These are phyloP conservation scores for Xenopus petersii DNA, from an alignment of 2,797 vertebrate species.

Conservation along the genomic window DNA sequence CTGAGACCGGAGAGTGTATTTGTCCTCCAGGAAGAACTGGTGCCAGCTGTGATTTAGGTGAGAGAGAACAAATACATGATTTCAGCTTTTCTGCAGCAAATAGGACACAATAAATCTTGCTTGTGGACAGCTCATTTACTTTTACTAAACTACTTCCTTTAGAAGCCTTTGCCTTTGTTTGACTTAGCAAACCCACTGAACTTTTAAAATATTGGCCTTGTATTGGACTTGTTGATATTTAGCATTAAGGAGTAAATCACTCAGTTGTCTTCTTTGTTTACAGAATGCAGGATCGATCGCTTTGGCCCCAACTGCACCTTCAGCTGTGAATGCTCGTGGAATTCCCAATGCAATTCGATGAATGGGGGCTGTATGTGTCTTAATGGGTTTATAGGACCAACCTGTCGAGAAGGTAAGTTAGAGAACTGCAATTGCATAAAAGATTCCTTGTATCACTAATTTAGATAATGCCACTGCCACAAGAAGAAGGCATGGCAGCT, in stretches of 20 bases:
- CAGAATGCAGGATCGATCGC: slow-evolving; percentile 73
- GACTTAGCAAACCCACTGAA: too few species aligned
- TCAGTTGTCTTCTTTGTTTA: neutral
- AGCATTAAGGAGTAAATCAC: too few species aligned
- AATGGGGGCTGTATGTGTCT: slow-evolving; percentile 81
- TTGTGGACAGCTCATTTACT: too few species aligned
- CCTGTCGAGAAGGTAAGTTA: slow-evolving; percentile 79
- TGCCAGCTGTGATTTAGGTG: slow-evolving; percentile 75
- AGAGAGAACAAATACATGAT: slow-evolving; percentile 35
- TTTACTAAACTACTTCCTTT: too few species aligned
- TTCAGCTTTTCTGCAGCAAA: neutral
- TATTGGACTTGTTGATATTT: too few species aligned
- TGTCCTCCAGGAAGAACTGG: slow-evolving; percentile 83
- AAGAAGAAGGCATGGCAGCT: too few species aligned
- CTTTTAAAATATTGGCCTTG: too few species aligned
- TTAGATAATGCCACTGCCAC: too few species aligned
- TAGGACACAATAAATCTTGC: too few species aligned
- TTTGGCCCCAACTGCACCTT: slow-evolving; percentile 81
- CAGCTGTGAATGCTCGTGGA: slow-evolving; percentile 74
- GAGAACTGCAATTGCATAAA: neutral
- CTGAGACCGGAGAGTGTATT: slow-evolving; percentile 73
- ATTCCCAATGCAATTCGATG: slow-evolving; percentile 67
- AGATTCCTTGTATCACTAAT: too few species aligned
- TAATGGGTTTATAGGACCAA: slow-evolving; percentile 70
- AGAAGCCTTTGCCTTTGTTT: too few species aligned